Evolutionary conservation across 1,140 invertebrate species (phyloP), one percentile per base, ranked within the genome.

Genomic region (Listronotus bonariensis): DNA sequence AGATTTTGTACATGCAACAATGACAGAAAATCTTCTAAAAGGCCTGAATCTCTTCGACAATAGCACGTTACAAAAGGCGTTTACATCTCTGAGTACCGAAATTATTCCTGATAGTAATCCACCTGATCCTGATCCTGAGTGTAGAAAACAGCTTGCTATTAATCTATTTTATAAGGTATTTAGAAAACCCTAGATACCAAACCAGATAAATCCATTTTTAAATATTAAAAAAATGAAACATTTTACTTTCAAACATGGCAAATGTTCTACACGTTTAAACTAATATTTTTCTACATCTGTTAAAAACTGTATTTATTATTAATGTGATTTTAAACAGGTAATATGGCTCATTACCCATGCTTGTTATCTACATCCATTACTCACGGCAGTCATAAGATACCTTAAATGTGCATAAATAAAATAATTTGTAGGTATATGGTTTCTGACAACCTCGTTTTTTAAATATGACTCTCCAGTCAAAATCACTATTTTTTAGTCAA

Each of bases 91-190:
- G 26, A 76, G 83, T 12, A 64, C 68, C 0, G 88, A 93, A 74
- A 60, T 93, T 0, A 71, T 82, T 18, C 89, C 91, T 0, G 84
- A 85, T 62, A 74, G 83, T 31, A 74, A 82, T 17, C 79, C 86
- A 6, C 86, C 86, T 0, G 85, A 92, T 74, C 82, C 86, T 12
- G 83, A 84, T 1, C 84, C 88, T 0, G 80, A 84, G 43, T 90
- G 86, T 59, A 82, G 91, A 20, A 87, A 85, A 67, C 81, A 82
- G 52, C 74, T 93, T 17, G 86, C 89, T 0, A 81, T 85, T 51
- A 82, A 84, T 49, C 74, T 93, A 26, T 87, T 93, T 68, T 93
- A 92, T 72, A 93, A 92, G 82, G 68, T 70, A 45, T n/a, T n/a
- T n/a, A n/a, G n/a, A 4, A 10, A 12, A 26, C 9, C 6, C 4